A percentile compares a stretch with the other conserved stretches of the same genome.
Conservation (phyloP, 2,113 vertebrate genomes). For the Brachyistius frenatus region DNA sequence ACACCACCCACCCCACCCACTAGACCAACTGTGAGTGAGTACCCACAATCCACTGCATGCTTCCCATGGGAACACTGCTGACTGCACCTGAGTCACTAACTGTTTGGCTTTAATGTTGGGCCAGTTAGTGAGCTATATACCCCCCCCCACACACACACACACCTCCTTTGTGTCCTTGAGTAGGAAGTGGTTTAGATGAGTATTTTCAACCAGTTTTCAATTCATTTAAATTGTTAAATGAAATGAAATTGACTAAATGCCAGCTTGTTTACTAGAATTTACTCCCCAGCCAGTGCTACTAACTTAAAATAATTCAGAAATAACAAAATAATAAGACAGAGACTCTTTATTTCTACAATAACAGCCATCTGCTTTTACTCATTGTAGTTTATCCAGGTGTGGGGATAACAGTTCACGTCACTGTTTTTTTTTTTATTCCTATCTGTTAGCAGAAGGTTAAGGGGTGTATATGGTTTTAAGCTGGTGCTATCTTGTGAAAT, state of each 20-base stretch:
- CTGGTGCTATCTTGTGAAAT: background rate
- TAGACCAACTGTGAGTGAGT: slow-evolving; percentile 47
- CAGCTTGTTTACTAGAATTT: no score
- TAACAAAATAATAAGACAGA: no score
- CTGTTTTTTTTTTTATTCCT: background rate
- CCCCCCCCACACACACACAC: no score
- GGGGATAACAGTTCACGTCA: background rate
- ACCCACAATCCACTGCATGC: slow-evolving; percentile 47
- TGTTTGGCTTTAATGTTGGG: slow-evolving; percentile 33
- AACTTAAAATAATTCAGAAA: no score
- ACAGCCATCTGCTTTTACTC: background rate
- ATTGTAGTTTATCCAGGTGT: background rate
- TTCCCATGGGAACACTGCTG: slow-evolving; percentile 51
- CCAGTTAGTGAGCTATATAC: background rate
- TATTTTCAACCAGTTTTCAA: background rate
- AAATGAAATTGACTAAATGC: no score
- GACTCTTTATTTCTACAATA: no score
- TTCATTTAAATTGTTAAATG: no score
- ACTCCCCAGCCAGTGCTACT: no score
- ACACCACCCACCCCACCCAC: slow-evolving; percentile 18
- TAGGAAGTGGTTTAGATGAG: background rate
- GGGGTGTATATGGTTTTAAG: slow-evolving; percentile 7
- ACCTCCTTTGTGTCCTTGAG: no score
- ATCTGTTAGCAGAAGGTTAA: background rate
- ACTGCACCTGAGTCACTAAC: slow-evolving; percentile 52